Conservation (phyloP, 2,888 invertebrate species). For the Harpagoxenus sublaevis region DNA sequence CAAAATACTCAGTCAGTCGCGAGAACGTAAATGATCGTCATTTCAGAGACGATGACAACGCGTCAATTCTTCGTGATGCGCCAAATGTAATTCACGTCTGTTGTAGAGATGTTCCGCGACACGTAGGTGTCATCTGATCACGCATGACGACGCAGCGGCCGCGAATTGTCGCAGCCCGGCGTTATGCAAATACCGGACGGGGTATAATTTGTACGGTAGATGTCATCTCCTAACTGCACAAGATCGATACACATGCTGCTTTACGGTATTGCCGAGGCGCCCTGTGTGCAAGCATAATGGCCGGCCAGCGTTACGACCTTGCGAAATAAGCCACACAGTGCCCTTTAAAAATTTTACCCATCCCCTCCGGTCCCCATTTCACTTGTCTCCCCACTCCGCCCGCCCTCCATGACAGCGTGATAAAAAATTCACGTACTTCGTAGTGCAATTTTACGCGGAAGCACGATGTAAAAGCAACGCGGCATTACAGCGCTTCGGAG, state of each 20-base stretch:
- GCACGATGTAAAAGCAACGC: constrained; percentile 30
- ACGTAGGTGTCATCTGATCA: constrained; percentile 13
- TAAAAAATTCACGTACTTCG: constrained; percentile 32
- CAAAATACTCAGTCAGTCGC: background rate
- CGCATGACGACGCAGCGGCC: constrained; percentile 19
- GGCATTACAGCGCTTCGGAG: constrained; percentile 11
- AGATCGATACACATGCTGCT: constrained; percentile 44
- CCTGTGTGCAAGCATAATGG: constrained; percentile 14
- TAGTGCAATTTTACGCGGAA: constrained; percentile 12
- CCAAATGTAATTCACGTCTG: background rate
- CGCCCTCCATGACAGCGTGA: background rate
- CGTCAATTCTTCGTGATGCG: constrained; percentile 12
- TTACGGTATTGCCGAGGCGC: constrained; percentile 36
- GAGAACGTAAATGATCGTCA: background rate
- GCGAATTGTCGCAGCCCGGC: background rate
- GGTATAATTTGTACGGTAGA: constrained; percentile 32
- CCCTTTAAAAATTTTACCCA: constrained; percentile 25
- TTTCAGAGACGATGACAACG: constrained; percentile 24
- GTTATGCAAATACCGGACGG: constrained; percentile 50
- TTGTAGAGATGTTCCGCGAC: background rate
- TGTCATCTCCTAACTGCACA: constrained; percentile 43
- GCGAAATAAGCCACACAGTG: background rate
- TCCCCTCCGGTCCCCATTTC: background rate
- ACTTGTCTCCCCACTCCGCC: background rate
- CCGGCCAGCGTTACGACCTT: background rate